Base-by-base conservation (phyloP, 2,888 invertebrate genomes). In the Leptinotarsa tumamoca region DNA sequence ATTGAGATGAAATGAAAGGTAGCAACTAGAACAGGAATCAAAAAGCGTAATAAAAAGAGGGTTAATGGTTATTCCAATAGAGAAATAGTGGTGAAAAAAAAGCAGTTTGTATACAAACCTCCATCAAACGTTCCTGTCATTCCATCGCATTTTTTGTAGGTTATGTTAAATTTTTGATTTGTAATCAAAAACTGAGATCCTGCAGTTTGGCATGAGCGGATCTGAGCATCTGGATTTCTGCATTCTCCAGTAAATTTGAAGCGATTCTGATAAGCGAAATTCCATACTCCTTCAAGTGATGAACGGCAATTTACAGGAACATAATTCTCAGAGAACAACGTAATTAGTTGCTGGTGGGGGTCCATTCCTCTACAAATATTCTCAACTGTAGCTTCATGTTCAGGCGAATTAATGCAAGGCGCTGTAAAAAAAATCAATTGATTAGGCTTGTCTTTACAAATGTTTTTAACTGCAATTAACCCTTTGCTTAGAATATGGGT, bases 81-180 rank as follows among this genome's bases (percentile, higher is more conserved):
- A 43, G 43, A 10, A 43, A 43, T 43, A 43, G 43, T 13, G 43
- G 43, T 43, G 27, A 43, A 43, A 75, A 33, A 52, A 15, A 1
- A 33, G 21, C 33, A 18, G 17, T 27, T 18, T 5, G 73, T 27
- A 5, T 33, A 5, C 63, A 85, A 87, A 92, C 93, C 90, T 87
- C 96, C 97, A 88, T 95, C 95, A 88, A 96, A 96, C 15, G 96
- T 96, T 71, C 94, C 95, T 18, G 94, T 93, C 96, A 97, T 96
- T 78, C 96, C 96, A 73, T 92, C 91, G 86, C 98, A 98, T 83
- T 94, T 94, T 81, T 95, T 94, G 87, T 98, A 98, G 0, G 96
- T 96, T 80, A 98, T 97, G 84, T 96, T 96, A 86, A 98, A 98
- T 88, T 98, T 98, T 87, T 98, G 97, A 89, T 98, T 98, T 70